These are phyloP conservation scores for Drosophila imparisetae DNA, from an alignment of 2,888 invertebrate species.

Conservation along the genomic window DNA sequence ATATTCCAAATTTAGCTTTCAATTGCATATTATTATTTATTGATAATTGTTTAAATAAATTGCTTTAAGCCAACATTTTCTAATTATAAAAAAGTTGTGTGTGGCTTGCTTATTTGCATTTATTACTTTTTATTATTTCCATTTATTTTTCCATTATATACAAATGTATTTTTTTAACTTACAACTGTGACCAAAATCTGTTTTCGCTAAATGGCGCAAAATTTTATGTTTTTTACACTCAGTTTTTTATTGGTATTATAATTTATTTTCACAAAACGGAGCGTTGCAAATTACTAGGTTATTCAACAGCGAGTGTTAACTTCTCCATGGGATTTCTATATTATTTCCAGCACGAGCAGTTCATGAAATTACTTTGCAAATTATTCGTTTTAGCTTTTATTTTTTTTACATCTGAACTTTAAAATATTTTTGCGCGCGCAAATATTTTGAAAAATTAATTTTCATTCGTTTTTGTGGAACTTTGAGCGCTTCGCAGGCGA, in stretches of 20 bases:
- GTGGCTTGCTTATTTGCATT: neutral
- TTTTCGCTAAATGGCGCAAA: slow-evolving; percentile 13
- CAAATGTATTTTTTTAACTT: slow-evolving; percentile 3
- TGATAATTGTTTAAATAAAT: neutral
- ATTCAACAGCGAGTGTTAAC: slow-evolving; percentile 25
- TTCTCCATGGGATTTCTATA: neutral
- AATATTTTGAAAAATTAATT: slow-evolving; percentile 7
- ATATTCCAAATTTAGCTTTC: neutral
- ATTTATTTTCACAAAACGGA: slow-evolving; percentile 16
- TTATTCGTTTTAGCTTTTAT: neutral
- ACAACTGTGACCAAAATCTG: neutral
- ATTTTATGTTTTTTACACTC: slow-evolving; percentile 22
- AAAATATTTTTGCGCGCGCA: slow-evolving; percentile 12
- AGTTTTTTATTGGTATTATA: slow-evolving; percentile 34
- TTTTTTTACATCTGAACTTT: neutral
- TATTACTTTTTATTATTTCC: neutral
- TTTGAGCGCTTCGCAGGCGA: slow-evolving; percentile 42
- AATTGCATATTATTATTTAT: neutral
- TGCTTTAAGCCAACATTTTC: neutral
- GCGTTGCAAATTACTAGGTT: slow-evolving; percentile 38
- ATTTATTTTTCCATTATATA: slow-evolving; percentile 12
- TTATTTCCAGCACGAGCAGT: slow-evolving; percentile 3
- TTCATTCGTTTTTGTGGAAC: neutral
- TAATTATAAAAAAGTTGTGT: neutral
- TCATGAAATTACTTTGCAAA: slow-evolving; percentile 1